Percentiles rank a stretch among this genome's conserved stretches.
These are phyloP conservation scores for Margarornis squamiger DNA, from an alignment of 2,797 vertebrate species.

Conservation along the genomic window DNA sequence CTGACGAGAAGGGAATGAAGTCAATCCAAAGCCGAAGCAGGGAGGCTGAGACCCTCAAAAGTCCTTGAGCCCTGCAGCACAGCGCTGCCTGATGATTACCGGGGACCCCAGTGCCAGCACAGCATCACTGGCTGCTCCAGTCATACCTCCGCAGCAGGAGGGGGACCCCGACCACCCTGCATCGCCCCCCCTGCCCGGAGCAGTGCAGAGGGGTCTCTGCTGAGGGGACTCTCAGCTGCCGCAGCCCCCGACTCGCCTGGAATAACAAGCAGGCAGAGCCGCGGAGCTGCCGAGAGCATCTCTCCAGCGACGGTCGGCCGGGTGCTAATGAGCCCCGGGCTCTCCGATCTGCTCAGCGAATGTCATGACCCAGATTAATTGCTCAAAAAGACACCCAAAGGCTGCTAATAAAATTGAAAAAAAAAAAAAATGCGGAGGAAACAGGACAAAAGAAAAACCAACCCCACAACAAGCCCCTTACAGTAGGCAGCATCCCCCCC, in stretches of 20 bases:
- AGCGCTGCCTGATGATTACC: not conserved
- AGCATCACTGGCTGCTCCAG: not conserved
- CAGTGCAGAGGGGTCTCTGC: not conserved
- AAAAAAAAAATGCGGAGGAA: not conserved
- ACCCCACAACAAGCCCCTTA: not conserved
- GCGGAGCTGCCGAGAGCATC: not conserved
- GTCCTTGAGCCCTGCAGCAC: conserved; percentile 61
- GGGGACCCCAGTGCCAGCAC: not conserved
- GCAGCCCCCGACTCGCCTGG: conserved; percentile 22
- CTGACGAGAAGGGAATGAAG: not conserved
- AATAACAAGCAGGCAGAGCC: conserved; percentile 52
- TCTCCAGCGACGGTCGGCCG: not conserved
- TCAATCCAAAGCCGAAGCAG: not conserved
- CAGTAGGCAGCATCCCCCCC: not conserved
- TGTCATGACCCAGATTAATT: conserved; percentile 53
- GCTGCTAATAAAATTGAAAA: not conserved
- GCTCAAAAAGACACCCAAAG: conserved; percentile 8
- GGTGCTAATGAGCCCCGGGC: conserved; percentile 9
- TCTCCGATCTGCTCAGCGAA: not conserved
- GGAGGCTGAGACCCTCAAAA: conserved; percentile 63
- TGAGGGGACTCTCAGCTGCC: not conserved
- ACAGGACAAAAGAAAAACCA: not conserved
- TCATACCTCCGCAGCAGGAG: accelerated
- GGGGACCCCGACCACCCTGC: accelerated
- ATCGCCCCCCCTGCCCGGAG: not conserved